Conservation (phyloP, 2,113 vertebrate genomes). For the Leucopsar rothschildi region DNA sequence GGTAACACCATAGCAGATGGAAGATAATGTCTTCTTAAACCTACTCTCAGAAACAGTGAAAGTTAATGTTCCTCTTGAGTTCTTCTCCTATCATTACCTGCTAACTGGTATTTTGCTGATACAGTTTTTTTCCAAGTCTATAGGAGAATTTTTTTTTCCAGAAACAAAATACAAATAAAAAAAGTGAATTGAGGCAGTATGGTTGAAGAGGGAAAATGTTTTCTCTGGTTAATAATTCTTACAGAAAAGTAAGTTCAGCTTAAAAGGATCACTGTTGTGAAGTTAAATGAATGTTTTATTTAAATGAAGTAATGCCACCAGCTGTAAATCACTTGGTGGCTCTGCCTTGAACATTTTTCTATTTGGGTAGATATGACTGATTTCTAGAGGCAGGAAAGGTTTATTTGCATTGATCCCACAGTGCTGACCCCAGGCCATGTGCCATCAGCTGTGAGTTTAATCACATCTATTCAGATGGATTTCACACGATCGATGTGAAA, state of each 20-base stretch:
- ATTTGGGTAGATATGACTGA: neutral
- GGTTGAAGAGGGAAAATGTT: neutral
- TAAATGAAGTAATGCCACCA: neutral
- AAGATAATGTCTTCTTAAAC: neutral
- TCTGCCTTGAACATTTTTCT: neutral
- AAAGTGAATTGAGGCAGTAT: neutral
- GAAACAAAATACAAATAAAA: neutral
- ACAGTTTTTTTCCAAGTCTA: neutral
- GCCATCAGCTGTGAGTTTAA: slow-evolving; percentile 22
- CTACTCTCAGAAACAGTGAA: neutral
- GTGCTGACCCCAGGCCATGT: neutral
- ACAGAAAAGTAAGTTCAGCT: neutral
- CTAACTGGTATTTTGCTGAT: neutral
- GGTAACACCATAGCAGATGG: neutral
- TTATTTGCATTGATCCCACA: slow-evolving; percentile 5
- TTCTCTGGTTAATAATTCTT: neutral
- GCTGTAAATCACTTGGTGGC: neutral
- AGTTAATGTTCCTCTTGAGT: neutral
- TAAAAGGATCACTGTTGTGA: neutral
- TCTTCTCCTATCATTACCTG: neutral
- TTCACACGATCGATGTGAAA: neutral
- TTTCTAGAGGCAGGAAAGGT: neutral
- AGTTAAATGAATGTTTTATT: slow-evolving; percentile 1
- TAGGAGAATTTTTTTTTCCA: neutral
- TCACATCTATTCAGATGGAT: neutral